Evolutionary conservation across 2,113 vertebrate species (phyloP), one percentile per base, ranked within the genome.

Genomic region (Phyllostomus hastatus): DNA sequence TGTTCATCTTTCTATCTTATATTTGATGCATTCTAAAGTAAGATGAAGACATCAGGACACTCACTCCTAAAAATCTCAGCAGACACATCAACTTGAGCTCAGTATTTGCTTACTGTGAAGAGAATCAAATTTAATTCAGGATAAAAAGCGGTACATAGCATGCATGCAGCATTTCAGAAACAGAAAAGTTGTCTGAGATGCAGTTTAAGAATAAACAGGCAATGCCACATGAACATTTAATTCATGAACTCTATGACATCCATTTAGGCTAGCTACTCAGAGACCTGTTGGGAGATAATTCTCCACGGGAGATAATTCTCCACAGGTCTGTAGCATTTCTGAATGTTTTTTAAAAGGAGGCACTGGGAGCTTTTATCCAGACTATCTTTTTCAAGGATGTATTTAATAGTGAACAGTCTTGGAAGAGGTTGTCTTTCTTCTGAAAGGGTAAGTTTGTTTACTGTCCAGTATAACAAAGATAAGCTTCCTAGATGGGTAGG

Each of bases 41-140:
- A 86, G n/a, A 4, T 50, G 31, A 84, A 78, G 35, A 54, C 10
- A 67, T 48, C 14, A 48, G 38, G 17, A 90, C 5, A 46, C 11
- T 80, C 5, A 46, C 11, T 80, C 35, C 59, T 70, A 22, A 93
- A 70, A 38, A 70, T 3, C 50, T 70, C 59, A 70, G 38, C 5
- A 85, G 1, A 1, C 17, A 0, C 10, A 96, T 24, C 59, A 87
- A 46, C 31, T 61, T 81, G 48, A 91, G 50, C 41, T 89, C 64
- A 75, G 6, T 73, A 50, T 88, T 54, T 91, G 75, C 48, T 95
- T 93, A 87, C 81, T 50, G n/a, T 54, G 33, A 64, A 76, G 31
- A 91, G 41, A 94, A 54, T 61, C 41, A 66, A 95, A 72, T 84
- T 85, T 96, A 75, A 89, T 46, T 90, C n/a, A 87, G 20, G 24